phyloP scores from a whole-genome alignment of 2,888 invertebrate genomes.

The Tortrix viridana region DNA sequence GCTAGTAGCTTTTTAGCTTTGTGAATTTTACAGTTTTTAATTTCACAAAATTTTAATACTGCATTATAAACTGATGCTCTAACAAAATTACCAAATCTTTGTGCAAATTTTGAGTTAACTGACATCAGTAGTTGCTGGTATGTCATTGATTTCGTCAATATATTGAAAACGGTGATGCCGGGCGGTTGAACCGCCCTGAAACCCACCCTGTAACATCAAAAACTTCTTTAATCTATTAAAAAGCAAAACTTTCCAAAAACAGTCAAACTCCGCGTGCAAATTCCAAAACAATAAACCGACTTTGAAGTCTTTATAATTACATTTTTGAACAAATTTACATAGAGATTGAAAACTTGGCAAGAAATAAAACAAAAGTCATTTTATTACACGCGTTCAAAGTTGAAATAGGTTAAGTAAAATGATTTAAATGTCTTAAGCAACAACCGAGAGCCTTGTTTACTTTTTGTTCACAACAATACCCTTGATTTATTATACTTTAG shows the following conservation, averaged over 20 bases:
- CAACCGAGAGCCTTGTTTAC: slow-evolving; percentile 29
- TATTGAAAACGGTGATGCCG: no score
- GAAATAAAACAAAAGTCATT: slow-evolving; percentile 37
- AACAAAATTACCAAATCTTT: no score
- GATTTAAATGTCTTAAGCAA: slow-evolving; percentile 37
- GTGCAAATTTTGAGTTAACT: no score
- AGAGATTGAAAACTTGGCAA: slow-evolving; percentile 32
- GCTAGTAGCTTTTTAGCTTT: no score
- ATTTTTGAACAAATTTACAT: slow-evolving; percentile 35
- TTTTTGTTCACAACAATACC: slow-evolving; percentile 33
- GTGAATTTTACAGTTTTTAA: no score
- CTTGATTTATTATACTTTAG: slow-evolving; percentile 32
- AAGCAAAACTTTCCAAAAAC: background rate
- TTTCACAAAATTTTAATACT: no score
- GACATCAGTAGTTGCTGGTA: no score
- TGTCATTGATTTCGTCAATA: no score
- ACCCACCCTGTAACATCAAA: no score
- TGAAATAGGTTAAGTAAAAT: slow-evolving; percentile 33
- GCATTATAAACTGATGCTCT: no score
- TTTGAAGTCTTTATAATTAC: slow-evolving; percentile 23
- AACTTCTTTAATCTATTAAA: background rate
- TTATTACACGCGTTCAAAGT: slow-evolving; percentile 35
- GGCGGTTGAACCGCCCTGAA: no score
- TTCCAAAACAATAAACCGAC: slow-evolving; percentile 13
- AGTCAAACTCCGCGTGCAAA: background rate